These are phyloP conservation scores for Charaxes varanes DNA, from an alignment of 1,140 invertebrate genomes.

Conservation along the genomic window DNA sequence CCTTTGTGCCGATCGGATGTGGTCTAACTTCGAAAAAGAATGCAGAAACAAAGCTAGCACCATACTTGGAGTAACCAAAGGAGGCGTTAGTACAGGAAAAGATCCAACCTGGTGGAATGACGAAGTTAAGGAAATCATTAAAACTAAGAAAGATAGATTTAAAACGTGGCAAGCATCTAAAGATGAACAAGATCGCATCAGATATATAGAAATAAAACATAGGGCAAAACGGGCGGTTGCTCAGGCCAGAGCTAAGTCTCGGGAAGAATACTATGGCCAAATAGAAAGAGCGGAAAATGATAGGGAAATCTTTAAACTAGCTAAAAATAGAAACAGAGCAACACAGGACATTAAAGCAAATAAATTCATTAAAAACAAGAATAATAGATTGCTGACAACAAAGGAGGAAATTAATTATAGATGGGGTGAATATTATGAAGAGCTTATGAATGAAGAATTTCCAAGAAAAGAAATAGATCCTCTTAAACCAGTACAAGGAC, in stretches of 20 bases:
- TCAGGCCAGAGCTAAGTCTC: neutral
- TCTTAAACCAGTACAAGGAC: neutral
- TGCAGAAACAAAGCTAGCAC: neutral
- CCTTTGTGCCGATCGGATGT: neutral
- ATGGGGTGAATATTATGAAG: conserved; percentile 13
- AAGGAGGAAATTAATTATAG: conserved; percentile 3
- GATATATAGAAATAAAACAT: neutral
- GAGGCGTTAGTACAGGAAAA: neutral
- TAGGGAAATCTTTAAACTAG: conserved; percentile 14
- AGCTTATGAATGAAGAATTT: conserved; percentile 17
- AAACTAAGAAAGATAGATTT: no score
- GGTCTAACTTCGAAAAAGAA: conserved; percentile 2
- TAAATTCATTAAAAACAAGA: no score
- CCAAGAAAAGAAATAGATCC: neutral
- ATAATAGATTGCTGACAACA: neutral
- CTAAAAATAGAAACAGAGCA: conserved; percentile 5
- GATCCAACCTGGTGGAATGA: conserved; percentile 13
- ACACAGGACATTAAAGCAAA: conserved; percentile 13
- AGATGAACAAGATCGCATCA: neutral
- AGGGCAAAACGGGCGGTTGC: neutral
- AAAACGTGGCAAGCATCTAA: conserved; percentile 4
- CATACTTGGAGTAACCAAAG: conserved; percentile 5
- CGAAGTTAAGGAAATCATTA: conserved; percentile 1
- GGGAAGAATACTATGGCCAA: conserved; percentile 4
- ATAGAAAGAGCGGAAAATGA: conserved; percentile 1